Percentiles rank a stretch among this genome's conserved stretches.
Evolutionary conservation across 2,797 vertebrate species (phyloP).

Genomic region (Lagorchestes hirsutus): DNA sequence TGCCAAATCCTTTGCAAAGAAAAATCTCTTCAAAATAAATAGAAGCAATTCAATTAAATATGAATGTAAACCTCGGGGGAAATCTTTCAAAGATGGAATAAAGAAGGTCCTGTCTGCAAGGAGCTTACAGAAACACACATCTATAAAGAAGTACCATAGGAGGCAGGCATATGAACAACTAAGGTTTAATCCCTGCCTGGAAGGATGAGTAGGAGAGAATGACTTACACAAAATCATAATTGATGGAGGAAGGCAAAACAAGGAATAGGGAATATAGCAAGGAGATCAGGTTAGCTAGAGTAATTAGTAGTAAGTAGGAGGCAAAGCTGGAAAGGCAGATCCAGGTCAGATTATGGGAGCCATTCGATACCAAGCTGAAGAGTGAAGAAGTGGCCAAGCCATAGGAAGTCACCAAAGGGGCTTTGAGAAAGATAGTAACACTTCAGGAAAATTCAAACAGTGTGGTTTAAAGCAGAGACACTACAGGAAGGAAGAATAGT

Average conservation of each 20-base stretch:
- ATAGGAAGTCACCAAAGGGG: background rate
- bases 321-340: background rate
- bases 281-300: background rate
- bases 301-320: background rate
- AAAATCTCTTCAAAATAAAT: background rate
- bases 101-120: background rate
- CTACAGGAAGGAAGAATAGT: background rate
- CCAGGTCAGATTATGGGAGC: background rate
- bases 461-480: background rate
- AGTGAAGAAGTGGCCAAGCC: background rate
- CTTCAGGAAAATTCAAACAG: background rate
- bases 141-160: background rate
- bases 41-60: no score
- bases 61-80: no score
- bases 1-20: background rate
- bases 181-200: background rate
- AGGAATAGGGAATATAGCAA: background rate
- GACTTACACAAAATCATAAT: background rate
- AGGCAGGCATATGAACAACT: background rate
- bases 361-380: background rate
- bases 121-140: background rate
- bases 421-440: background rate
- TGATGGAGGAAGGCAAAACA: background rate
- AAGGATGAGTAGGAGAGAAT: background rate
- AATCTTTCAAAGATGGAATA: background rate